Evolutionary conservation across 2,113 vertebrate genomes (phyloP), one percentile per base, ranked within the genome.

Genomic region (Pelusios castaneus): DNA sequence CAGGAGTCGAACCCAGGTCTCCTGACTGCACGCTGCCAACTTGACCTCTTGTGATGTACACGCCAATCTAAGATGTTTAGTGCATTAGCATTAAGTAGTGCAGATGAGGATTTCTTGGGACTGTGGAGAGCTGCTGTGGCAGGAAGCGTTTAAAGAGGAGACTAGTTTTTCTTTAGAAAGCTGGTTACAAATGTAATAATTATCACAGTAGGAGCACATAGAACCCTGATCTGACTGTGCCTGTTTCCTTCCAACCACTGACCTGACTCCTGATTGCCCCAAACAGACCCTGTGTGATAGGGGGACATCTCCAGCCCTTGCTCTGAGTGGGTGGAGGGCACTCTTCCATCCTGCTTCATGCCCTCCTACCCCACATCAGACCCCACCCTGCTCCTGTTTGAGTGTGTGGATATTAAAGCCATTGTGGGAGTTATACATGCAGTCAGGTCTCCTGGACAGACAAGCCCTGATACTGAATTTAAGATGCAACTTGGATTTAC

Each of bases 171-270:
- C 47, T 47, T 54, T 16, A 7, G 0, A 52, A 41, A 88, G 27
- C n/a, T 43, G 14, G 29, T 90, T 85, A 45, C 9, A 19, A 1
- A 41, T 31, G 3, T 9, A 1, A 24, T 75, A 52, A 56, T 58
- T 70, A 41, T 38, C 38, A 10, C 12, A 5, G 67, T 6, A 80
- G 60, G 58, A 13, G 22, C 2, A 67, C 1, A 7, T 5, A 5
- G 1, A 0, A 34, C 56, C 8, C 5, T 25, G 19, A 38, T 73
- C 24, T 2, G 0, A 76, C 10, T 1, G 0, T 3, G 22, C 29
- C 55, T 76, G 38, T 76, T 55, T 7, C 27, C 6, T 3, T 3
- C 24, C 51, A 56, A 16, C 8, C 45, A 13, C 60, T 51, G 45
- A 51, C 34, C 29, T 34, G 29, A 29, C 41, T 45, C 56, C 56